These are phyloP conservation scores for Stenolophus ochropezus DNA, from an alignment of 2,888 invertebrate genomes.

Conservation along the genomic window DNA sequence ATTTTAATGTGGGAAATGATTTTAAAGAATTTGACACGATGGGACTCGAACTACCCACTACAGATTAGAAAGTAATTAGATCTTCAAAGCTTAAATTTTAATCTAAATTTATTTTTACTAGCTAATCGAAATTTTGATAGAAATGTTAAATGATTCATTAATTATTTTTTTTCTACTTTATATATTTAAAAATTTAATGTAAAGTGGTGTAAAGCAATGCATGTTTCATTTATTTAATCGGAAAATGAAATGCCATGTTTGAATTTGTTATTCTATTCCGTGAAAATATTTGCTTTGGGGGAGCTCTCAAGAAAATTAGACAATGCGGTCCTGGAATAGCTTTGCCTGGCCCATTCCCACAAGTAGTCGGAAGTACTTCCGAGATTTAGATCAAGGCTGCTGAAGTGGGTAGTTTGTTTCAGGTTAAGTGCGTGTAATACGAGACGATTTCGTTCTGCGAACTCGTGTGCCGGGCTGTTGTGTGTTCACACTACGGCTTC, in stretches of 20 bases:
- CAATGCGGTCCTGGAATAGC: slow-evolving; percentile 30
- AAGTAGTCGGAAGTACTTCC: slow-evolving; percentile 43
- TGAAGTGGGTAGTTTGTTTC: slow-evolving; percentile 43
- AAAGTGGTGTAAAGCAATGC: no score
- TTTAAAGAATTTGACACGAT: no score
- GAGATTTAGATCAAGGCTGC: slow-evolving; percentile 26
- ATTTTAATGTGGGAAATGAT: no score
- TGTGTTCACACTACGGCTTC: slow-evolving; percentile 36
- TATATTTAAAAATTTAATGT: not conserved
- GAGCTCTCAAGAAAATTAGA: slow-evolving; percentile 11
- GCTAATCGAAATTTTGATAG: no score
- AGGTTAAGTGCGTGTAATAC: slow-evolving; percentile 43
- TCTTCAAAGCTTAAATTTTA: no score
- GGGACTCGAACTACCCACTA: no score
- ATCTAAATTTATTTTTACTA: no score
- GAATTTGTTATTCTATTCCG: not conserved
- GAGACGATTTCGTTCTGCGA: slow-evolving; percentile 30
- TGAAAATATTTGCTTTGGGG: not conserved
- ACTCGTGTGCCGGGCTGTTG: not conserved
- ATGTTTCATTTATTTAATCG: no score
- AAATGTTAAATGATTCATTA: no score
- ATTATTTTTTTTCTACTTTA: not conserved
- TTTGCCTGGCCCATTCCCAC: not conserved
- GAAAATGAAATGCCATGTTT: not conserved
- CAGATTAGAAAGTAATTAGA: no score